A percentile compares a stretch with the other conserved stretches of the same genome.
These are phyloP conservation scores for Nomada goodeniana DNA, from an alignment of 2,888 invertebrate species.

Conservation along the genomic window DNA sequence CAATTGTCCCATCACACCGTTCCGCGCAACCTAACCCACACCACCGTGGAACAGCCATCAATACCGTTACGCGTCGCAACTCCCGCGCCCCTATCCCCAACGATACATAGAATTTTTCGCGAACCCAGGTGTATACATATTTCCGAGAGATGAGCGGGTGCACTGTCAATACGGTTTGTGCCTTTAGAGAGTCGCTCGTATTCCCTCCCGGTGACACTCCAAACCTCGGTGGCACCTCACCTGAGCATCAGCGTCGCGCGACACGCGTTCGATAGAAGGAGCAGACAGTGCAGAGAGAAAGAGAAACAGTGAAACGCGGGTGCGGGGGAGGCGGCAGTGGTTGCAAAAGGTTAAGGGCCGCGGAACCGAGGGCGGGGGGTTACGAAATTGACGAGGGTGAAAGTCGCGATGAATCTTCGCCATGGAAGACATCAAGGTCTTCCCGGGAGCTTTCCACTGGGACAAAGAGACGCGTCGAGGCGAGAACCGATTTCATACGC, in stretches of 20 bases:
- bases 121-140: neutral
- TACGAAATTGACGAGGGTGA: slow-evolving; percentile 46
- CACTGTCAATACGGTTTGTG: slow-evolving; percentile 36
- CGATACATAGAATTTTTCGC: neutral
- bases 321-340: neutral
- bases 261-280: neutral
- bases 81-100: too few species aligned
- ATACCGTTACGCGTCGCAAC: too few species aligned
- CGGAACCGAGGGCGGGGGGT: slow-evolving; percentile 27
- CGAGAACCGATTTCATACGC: slow-evolving; percentile 36
- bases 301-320: too few species aligned
- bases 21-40: too few species aligned
- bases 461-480: slow-evolving; percentile 42
- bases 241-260: slow-evolving; percentile 48
- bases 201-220: slow-evolving; percentile 26
- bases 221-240: slow-evolving; percentile 48
- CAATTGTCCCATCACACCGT: too few species aligned
- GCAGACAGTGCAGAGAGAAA: neutral
- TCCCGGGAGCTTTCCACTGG: slow-evolving; percentile 26
- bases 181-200: slow-evolving; percentile 31
- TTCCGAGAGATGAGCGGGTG: slow-evolving; percentile 10
- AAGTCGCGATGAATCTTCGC: slow-evolving; percentile 39
- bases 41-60: too few species aligned
- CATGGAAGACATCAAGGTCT: slow-evolving; percentile 24
- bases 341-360: slow-evolving; percentile 56